Conservation (phyloP, 2,888 invertebrate species). For the Tribolium freemani region DNA sequence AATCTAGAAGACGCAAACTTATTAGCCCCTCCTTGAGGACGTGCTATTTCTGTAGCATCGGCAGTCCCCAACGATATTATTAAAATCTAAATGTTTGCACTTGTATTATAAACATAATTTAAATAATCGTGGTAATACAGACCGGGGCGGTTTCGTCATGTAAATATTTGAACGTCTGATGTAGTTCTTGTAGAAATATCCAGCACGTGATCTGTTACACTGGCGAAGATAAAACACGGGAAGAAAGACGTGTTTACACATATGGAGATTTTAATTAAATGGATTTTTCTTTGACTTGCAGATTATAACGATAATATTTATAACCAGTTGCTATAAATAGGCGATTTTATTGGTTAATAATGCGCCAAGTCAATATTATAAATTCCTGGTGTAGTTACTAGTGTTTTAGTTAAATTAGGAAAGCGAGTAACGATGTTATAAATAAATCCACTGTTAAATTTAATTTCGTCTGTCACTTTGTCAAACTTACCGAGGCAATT, state of each 20-base stretch:
- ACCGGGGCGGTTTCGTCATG: conserved; percentile 25
- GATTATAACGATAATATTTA: conserved; percentile 21
- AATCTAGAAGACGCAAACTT: background rate
- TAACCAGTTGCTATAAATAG: conserved; percentile 16
- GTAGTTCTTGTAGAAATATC: conserved; percentile 27
- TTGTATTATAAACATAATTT: conserved; percentile 36
- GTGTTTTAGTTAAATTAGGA: conserved; percentile 13
- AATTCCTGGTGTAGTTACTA: conserved; percentile 1
- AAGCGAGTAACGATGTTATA: conserved; percentile 17
- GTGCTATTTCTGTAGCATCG: background rate
- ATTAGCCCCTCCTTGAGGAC: background rate
- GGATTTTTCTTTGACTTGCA: conserved; percentile 16
- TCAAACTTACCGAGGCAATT: conserved; percentile 8
- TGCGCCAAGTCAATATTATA: background rate
- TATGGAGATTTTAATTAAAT: conserved; percentile 28
- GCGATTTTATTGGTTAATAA: conserved; percentile 7
- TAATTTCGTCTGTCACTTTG: conserved; percentile 12
- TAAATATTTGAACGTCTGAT: conserved; percentile 33
- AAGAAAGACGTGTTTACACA: conserved; percentile 5
- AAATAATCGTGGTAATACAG: conserved; percentile 30
- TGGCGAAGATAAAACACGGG: conserved; percentile 15
- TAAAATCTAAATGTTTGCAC: conserved; percentile 35
- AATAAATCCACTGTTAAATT: conserved; percentile 24
- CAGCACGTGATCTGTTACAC: conserved; percentile 11
- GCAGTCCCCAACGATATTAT: conserved; percentile 21